phyloP scores from a whole-genome alignment of 2,113 vertebrate species.

The Microcebus tavaratra region DNA sequence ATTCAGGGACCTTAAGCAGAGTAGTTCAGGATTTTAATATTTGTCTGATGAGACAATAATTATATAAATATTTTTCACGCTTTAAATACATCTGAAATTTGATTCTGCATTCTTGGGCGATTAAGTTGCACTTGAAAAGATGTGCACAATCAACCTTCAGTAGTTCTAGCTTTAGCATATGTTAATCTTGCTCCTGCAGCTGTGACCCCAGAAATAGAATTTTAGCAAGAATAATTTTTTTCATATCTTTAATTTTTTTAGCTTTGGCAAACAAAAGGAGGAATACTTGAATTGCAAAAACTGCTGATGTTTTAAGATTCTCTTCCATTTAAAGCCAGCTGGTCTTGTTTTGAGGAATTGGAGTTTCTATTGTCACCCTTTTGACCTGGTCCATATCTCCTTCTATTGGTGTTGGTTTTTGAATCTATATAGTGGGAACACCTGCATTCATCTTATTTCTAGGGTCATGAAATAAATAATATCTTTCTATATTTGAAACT shows the following conservation, averaged over 20 bases:
- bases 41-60: slow-evolving; percentile 57
- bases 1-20: background rate
- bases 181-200: slow-evolving; percentile 71
- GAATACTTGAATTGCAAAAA: background rate
- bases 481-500: background rate
- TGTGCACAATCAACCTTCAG: slow-evolving; percentile 52
- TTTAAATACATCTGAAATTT: slow-evolving; percentile 54
- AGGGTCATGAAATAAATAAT: background rate
- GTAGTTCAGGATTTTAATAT: slow-evolving; percentile 39
- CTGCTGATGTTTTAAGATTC: background rate
- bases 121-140: slow-evolving; percentile 57
- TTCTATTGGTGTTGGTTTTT: background rate
- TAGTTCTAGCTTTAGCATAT: slow-evolving; percentile 49
- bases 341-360: background rate
- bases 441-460: background rate
- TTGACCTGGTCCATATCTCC: background rate
- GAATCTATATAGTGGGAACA: background rate
- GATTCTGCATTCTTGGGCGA: slow-evolving; percentile 57
- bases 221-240: slow-evolving; percentile 45
- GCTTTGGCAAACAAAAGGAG: slow-evolving; percentile 48
- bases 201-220: slow-evolving; percentile 73
- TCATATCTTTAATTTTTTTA: slow-evolving; percentile 24
- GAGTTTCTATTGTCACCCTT: background rate
- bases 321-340: background rate
- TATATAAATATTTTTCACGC: slow-evolving; percentile 55